Conservation (phyloP, 92 coral and sea anemone species). For the Zoanthus sociatus region DNA sequence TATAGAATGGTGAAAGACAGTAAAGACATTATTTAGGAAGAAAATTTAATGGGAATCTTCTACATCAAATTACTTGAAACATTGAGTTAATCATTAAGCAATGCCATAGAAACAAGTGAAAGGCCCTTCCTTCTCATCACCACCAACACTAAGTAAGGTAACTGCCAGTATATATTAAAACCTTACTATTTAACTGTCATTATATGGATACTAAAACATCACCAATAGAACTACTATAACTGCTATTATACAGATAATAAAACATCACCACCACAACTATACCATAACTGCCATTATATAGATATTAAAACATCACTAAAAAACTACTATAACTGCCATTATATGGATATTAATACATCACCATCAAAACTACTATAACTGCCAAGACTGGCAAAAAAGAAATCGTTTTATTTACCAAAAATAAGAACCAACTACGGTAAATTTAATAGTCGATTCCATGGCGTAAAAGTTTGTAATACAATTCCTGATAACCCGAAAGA, state of each 20-base stretch:
- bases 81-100: background rate
- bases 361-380: background rate
- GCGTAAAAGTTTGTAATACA: too few species aligned
- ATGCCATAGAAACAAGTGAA: background rate
- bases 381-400: background rate
- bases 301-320: background rate
- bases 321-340: background rate
- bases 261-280: background rate
- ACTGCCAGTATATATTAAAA: background rate
- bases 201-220: background rate
- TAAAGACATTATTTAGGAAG: background rate
- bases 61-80: background rate
- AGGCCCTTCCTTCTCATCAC: background rate
- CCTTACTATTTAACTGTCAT: background rate
- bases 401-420: too few species aligned
- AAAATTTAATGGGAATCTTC: background rate
- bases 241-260: background rate
- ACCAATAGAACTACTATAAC: background rate
- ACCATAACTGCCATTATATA: background rate
- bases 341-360: background rate
- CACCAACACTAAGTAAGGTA: background rate
- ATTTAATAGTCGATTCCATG: too few species aligned
- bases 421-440: too few species aligned
- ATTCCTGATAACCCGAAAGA: too few species aligned
- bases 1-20: slow-evolving; percentile 10